Base-by-base conservation (phyloP, 2,797 vertebrate species). In the Gobio occitaniae region DNA sequence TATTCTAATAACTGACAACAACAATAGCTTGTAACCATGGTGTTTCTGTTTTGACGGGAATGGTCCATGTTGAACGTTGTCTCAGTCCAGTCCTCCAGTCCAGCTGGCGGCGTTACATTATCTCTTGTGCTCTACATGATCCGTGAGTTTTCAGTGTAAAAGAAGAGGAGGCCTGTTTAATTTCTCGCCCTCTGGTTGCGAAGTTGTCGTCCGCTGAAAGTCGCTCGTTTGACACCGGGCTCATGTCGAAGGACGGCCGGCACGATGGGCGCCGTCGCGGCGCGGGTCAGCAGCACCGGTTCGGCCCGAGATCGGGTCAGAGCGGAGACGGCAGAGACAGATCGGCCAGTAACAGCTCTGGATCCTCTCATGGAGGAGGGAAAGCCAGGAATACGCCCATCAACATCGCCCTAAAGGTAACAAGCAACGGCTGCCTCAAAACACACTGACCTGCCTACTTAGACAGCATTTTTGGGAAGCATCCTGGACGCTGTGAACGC, bases 311-410 rank as follows among this genome's bases (percentile, higher is more conserved):
- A 89, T 80, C 90, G 81, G 92, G 90, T 89, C 95, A 93, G 89
- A 93, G 92, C 86, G 95, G 90, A 21, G 95, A 96, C 89, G 94
- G 93, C 36, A 95, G 95, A 90, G 96, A 96, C 86, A 94, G 95
- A 86, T 96, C 95, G 71, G 94, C 95, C 66, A 96, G 96, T 90
- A 96, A 95, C 91, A 96, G 95, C 93, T 95, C 96, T 5, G 95
- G 95, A 21, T 96, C 96, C 50, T 96, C 96, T 81, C 95, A 96
- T 70, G 95, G 96, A 90, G 95, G 95, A 92, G 93, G 95, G 63
- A 96, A 95, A 89, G 92, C 87, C 92, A 95, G 95, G 88, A 95
- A 91, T 88, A 86, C 92, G 44, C 89, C 94, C 69, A 91, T 93
- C 70, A 89, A 86, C 83, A 86, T 89, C 13, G 87, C 90, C 36